Base-by-base conservation (phyloP, 2,888 invertebrate species). In the Tryphoninae sp. region DNA sequence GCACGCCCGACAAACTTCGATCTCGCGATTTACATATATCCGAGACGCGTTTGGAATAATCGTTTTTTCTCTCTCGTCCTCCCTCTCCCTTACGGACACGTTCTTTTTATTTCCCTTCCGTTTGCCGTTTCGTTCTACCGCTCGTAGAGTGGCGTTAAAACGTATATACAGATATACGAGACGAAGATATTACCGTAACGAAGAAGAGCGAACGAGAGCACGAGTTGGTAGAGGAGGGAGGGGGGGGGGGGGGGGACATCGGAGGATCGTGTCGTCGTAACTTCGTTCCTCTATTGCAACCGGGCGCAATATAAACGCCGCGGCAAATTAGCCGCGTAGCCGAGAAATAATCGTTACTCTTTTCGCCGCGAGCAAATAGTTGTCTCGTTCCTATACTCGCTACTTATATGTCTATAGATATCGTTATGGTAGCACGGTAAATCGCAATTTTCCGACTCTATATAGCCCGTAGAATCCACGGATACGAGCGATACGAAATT, bases 361-460 rank as follows among this genome's bases (percentile, higher is more conserved):
- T 82, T 82, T 82, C 77, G 82, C 73, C 82, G 72, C 82, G 68
- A 77, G 80, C 80, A 45, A 82, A 82, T 80, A 77, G 80, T 69
- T 77, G 68, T 79, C 74, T 67, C 42, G 45, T 59, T 79, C 53
- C 11, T 53, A 33, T 49, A 45, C 33, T 7, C 33, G 33, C 33
- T 33, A 33, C 33, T 33, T 72, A 62, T 64, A 22, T 40, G 53
- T 61, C 8, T 55, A 53, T 68, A 55, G 59, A 59, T 58, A 62
- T 45, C 40, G 11, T 16, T 58, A 62, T 45, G 42, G 11, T 16
- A 16, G 19, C 22, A 53, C 19, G 40, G 49, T 58, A 59, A 58
- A 75, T 26, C 73, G 58, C 45, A 75, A 42, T 67, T 67, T 72
- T 53, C 51, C 58, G 73, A 53, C 53, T 69, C 51, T 67, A 55